These are phyloP conservation scores for Hyles euphorbiae DNA, from an alignment of 1,140 invertebrate genomes.

Conservation along the genomic window DNA sequence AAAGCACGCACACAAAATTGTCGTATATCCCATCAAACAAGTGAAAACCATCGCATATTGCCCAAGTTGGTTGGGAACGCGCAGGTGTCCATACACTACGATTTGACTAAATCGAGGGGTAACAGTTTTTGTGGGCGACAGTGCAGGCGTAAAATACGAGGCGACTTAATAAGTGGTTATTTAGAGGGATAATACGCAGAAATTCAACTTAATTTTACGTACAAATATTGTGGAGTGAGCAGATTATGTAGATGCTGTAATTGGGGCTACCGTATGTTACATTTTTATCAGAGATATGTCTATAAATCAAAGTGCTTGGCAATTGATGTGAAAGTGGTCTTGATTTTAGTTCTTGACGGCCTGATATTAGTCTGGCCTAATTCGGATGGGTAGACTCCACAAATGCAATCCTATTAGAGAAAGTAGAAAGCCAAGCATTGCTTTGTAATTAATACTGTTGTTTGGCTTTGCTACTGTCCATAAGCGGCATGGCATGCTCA, in stretches of 20 bases:
- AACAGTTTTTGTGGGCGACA: constrained; percentile 47
- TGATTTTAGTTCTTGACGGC: too few species aligned
- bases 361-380: too few species aligned
- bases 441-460: too few species aligned
- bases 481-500: too few species aligned
- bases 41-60: constrained; percentile 49
- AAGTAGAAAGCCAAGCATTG: too few species aligned
- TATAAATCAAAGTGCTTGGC: too few species aligned
- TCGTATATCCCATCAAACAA: constrained; percentile 28
- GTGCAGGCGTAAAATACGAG: constrained; percentile 52
- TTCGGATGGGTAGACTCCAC: too few species aligned
- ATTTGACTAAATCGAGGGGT: constrained; percentile 40
- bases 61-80: constrained; percentile 49
- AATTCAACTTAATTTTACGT: constrained; percentile 24
- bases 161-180: constrained; percentile 64
- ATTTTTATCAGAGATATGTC: too few species aligned
- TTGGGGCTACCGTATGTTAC: too few species aligned
- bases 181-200: constrained; percentile 42
- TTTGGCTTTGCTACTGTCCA: too few species aligned
- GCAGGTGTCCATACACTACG: constrained; percentile 46
- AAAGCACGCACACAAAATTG: constrained; percentile 17
- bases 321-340: too few species aligned
- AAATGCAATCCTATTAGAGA: too few species aligned
- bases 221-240: constrained; percentile 31
- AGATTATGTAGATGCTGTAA: constrained; percentile 18